Evolutionary conservation across 2,113 vertebrate species (phyloP).

Genomic region (Danionella cerebrum): DNA sequence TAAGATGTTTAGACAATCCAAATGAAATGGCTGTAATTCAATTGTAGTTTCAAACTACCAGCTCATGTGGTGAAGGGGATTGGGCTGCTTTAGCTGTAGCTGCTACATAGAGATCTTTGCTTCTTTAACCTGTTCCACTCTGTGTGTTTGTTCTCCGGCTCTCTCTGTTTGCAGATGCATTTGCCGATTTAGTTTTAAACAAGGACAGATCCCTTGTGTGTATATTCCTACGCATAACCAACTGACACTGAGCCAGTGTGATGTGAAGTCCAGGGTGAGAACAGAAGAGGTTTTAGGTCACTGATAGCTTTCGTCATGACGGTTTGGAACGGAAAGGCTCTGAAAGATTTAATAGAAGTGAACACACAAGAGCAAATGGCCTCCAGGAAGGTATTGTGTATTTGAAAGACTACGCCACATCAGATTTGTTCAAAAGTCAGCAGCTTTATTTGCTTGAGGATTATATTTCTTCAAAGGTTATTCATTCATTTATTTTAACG

Average conservation of each 20-base stretch:
- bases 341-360: conserved; percentile 52
- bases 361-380: conserved; percentile 46
- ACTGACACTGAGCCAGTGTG: conserved; percentile 41
- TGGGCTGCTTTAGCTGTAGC: conserved; percentile 38
- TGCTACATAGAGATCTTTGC: conserved; percentile 29
- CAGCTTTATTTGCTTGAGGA: too few species aligned
- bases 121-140: neutral
- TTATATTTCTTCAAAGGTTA: neutral
- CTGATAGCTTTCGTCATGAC: conserved; percentile 42
- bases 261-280: conserved; percentile 22
- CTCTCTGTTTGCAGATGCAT: conserved; percentile 60
- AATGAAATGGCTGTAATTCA: conserved; percentile 56
- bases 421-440: neutral
- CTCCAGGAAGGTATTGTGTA: conserved; percentile 25
- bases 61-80: conserved; percentile 40
- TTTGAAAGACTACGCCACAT: conserved; percentile 3
- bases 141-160: conserved; percentile 55
- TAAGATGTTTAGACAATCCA: conserved; percentile 57
- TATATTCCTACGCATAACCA: conserved; percentile 54
- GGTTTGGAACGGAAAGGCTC: conserved; percentile 38
- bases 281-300: conserved; percentile 37
- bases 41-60: conserved; percentile 52
- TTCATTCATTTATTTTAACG: too few species aligned
- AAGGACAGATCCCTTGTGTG: conserved; percentile 60
- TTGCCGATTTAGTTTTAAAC: conserved; percentile 63